Percentiles rank a stretch among this genome's conserved stretches.
phyloP scores from a whole-genome alignment of 2,797 vertebrate species.

The Vireo griseus region DNA sequence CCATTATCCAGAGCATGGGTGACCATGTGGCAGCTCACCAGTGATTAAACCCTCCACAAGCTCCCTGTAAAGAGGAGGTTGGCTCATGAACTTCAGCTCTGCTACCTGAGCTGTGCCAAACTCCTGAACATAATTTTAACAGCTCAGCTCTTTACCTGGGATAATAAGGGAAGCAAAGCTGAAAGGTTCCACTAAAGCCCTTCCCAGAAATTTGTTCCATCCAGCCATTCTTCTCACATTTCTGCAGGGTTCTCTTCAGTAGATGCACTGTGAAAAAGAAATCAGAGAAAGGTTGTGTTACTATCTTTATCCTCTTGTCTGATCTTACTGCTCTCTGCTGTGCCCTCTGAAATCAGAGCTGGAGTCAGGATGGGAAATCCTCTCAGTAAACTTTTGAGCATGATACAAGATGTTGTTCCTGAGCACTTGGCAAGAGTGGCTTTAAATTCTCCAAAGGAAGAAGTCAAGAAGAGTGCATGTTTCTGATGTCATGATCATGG shows the following conservation, averaged over 20 bases:
- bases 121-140: neutral
- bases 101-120: neutral
- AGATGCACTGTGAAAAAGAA: slow-evolving; percentile 78
- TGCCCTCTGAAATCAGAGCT: neutral
- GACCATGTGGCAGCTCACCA: neutral
- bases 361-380: neutral
- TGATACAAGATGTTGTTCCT: neutral
- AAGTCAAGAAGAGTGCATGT: neutral
- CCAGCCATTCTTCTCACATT: slow-evolving; percentile 97
- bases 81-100: neutral
- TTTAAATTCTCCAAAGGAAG: neutral
- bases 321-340: neutral
- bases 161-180: slow-evolving; percentile 94
- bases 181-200: slow-evolving; percentile 94
- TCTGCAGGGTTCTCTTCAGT: slow-evolving; percentile 92
- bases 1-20: neutral
- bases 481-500: neutral
- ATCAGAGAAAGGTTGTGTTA: neutral
- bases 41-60: neutral
- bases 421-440: neutral
- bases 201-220: slow-evolving; percentile 98
- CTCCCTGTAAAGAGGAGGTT: neutral
- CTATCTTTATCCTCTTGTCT: neutral
- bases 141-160: slow-evolving; percentile 82
- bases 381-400: neutral